Percentiles rank a stretch among this genome's conserved stretches.
phyloP scores from a whole-genome alignment of 2,888 invertebrate genomes.

The Omphaloscelis lunosa region DNA sequence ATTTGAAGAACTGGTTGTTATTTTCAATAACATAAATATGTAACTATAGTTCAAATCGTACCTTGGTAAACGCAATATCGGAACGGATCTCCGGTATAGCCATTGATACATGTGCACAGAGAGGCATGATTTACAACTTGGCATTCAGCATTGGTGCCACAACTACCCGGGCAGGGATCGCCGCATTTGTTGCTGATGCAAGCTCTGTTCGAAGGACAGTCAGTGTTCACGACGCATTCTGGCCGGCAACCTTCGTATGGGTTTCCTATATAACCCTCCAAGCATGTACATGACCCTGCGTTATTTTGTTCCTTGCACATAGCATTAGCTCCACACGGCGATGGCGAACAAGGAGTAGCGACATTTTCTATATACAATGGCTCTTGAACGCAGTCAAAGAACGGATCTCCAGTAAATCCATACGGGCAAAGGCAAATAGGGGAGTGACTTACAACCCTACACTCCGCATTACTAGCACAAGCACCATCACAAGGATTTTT shows the following conservation, averaged over 20 bases:
- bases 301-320: constrained; percentile 91
- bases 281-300: constrained; percentile 93
- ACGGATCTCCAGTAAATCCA: constrained; percentile 95
- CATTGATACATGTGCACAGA: constrained; percentile 92
- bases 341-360: constrained; percentile 91
- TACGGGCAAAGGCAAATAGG: constrained; percentile 93
- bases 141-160: constrained; percentile 94
- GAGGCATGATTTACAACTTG: constrained; percentile 94
- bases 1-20: not conserved
- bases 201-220: constrained; percentile 93
- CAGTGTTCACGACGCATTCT: constrained; percentile 93
- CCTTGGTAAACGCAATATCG: constrained; percentile 91
- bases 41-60: constrained; percentile 60
- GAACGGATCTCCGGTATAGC: constrained; percentile 95
- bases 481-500: constrained; percentile 93
- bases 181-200: constrained; percentile 93
- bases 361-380: constrained; percentile 79
- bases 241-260: constrained; percentile 95
- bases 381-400: constrained; percentile 91
- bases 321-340: constrained; percentile 92
- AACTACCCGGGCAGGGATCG: constrained; percentile 95
- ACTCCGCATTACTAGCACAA: constrained; percentile 94
- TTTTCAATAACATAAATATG: not conserved
- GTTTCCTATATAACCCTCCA: constrained; percentile 94
- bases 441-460: constrained; percentile 94